Percentiles rank a stretch among this genome's conserved stretches.
These are phyloP conservation scores for Lophius americanus DNA, from an alignment of 2,797 vertebrate genomes.

Conservation along the genomic window DNA sequence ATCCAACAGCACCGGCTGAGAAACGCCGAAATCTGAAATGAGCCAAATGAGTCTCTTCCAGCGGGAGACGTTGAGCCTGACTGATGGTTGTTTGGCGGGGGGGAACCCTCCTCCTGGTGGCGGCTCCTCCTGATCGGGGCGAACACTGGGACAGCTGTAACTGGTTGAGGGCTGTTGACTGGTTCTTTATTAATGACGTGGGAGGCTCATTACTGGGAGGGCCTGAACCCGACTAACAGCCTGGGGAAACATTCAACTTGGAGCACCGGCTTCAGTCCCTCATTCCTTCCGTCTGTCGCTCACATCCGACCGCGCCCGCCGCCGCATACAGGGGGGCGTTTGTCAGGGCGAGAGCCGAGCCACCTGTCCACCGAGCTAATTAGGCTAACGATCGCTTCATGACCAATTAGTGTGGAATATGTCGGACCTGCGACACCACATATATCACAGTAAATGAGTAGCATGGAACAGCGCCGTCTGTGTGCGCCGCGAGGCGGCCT, in stretches of 20 bases:
- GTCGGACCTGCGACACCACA: constrained; percentile 35
- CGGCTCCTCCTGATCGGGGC: neutral
- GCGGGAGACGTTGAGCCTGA: too few species aligned
- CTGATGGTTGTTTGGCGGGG: too few species aligned
- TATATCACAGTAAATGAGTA: constrained; percentile 45
- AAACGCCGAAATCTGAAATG: too few species aligned
- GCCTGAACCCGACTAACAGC: constrained; percentile 32
- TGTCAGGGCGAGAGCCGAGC: constrained; percentile 8
- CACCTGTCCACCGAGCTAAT: constrained; percentile 59
- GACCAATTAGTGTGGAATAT: constrained; percentile 46
- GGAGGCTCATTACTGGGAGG: constrained; percentile 56
- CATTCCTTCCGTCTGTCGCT: constrained; percentile 9
- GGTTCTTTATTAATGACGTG: constrained; percentile 71
- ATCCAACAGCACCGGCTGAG: too few species aligned
- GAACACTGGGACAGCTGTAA: constrained; percentile 35
- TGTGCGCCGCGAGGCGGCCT: neutral
- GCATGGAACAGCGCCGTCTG: neutral
- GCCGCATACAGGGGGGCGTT: constrained; percentile 30
- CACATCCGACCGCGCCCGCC: neutral
- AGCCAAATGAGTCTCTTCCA: too few species aligned
- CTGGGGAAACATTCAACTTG: constrained; percentile 68
- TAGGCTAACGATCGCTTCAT: constrained; percentile 37
- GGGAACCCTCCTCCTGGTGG: neutral
- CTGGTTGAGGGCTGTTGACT: constrained; percentile 61
- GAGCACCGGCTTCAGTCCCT: constrained; percentile 17